These are phyloP conservation scores for Tenrec ecaudatus DNA, from an alignment of 2,113 vertebrate genomes.

Conservation along the genomic window DNA sequence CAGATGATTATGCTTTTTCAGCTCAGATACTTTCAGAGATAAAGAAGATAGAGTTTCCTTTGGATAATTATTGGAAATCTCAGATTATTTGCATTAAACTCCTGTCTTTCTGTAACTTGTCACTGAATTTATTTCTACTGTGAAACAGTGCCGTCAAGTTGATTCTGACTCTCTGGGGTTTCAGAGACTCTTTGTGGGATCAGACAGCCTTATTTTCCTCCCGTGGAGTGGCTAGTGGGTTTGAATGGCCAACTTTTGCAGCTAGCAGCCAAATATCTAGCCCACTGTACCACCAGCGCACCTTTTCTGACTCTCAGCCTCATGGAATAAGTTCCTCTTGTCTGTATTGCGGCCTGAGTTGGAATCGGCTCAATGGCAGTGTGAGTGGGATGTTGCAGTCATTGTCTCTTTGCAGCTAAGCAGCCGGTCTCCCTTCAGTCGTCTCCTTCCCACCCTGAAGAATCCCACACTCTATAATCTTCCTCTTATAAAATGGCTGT, in stretches of 20 bases:
- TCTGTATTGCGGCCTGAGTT: no score
- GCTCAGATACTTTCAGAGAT: constrained; percentile 17
- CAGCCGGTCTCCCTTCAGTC: not conserved
- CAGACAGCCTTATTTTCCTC: no score
- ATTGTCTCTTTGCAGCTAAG: constrained; percentile 11
- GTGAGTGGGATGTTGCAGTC: not conserved
- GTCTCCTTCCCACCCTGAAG: constrained; percentile 18
- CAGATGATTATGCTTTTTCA: constrained; percentile 55
- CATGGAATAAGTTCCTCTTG: constrained; percentile 2
- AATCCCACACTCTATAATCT: constrained; percentile 6
- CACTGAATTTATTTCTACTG: no score
- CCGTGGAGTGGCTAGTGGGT: no score
- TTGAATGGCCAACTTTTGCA: no score
- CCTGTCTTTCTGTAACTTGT: constrained; percentile 48
- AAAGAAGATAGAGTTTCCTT: constrained; percentile 35
- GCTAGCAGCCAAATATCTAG: no score
- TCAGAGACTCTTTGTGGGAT: no score
- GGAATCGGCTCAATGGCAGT: no score
- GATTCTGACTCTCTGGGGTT: no score
- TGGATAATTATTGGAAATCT: constrained; percentile 38
- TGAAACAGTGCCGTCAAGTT: no score
- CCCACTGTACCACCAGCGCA: not conserved
- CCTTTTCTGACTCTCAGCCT: not conserved
- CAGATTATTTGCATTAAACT: constrained; percentile 37
- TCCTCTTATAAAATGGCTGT: not conserved